A percentile compares a stretch with the other conserved stretches of the same genome.
phyloP scores from a whole-genome alignment of 2,113 vertebrate species.

The Chaetops frenatus region DNA sequence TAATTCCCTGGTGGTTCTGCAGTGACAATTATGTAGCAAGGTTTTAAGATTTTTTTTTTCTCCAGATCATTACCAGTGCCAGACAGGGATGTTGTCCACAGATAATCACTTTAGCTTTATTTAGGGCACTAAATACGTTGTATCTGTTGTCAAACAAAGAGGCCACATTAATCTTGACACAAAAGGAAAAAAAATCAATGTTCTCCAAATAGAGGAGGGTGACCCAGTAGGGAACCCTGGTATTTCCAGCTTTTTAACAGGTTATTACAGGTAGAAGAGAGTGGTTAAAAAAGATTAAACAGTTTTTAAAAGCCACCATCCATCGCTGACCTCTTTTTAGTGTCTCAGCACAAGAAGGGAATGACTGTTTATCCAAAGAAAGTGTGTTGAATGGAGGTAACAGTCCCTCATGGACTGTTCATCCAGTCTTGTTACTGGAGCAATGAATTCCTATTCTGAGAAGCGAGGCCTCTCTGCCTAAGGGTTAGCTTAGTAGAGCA shows the following conservation, averaged over 20 bases:
- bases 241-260: constrained; percentile 26
- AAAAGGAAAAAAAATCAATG: constrained; percentile 29
- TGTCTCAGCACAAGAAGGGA: background rate
- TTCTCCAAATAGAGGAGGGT: constrained; percentile 19
- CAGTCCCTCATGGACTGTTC: background rate
- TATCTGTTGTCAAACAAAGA: constrained; percentile 32
- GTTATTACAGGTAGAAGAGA: background rate
- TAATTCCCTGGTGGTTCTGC: background rate
- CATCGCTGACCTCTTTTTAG: background rate
- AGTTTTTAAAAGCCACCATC: background rate
- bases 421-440: background rate
- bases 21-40: background rate
- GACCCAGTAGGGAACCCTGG: background rate
- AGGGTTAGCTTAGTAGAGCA: constrained; percentile 4
- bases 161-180: constrained; percentile 24
- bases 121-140: background rate
- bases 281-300: background rate
- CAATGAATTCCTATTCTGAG: background rate
- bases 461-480: background rate
- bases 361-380: background rate
- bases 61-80: background rate
- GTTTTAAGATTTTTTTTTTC: background rate
- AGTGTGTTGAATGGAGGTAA: background rate
- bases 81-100: background rate
- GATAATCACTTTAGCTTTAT: background rate